phyloP scores from a whole-genome alignment of 2,113 vertebrate species.

The Paralichthys olivaceus region DNA sequence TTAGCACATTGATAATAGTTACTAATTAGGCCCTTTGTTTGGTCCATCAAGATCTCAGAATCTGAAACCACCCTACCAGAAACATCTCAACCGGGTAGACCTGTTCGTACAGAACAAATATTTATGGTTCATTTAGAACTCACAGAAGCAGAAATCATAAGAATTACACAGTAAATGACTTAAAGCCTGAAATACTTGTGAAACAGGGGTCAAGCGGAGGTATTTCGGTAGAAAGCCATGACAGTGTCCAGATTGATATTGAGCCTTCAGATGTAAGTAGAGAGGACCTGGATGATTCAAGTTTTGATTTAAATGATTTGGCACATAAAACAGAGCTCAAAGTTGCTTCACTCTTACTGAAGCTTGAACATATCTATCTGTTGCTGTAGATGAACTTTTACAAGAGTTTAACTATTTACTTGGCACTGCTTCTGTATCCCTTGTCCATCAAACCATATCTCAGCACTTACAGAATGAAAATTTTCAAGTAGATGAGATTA shows the following conservation, averaged over 20 bases:
- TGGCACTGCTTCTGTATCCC: background rate
- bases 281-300: slow-evolving; percentile 1
- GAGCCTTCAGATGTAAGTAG: background rate
- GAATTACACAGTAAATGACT: background rate
- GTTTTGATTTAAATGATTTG: slow-evolving; percentile 3
- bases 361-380: slow-evolving; percentile 9
- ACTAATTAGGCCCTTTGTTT: no score
- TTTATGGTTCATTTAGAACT: background rate
- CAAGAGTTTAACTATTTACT: slow-evolving; percentile 19
- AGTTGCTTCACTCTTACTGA: slow-evolving; percentile 14
- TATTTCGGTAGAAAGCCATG: background rate
- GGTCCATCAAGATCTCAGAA: no score
- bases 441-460: background rate
- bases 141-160: slow-evolving; percentile 12
- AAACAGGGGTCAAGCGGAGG: no score
- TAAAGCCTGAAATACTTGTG: background rate
- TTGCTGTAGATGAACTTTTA: background rate
- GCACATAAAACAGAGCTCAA: background rate
- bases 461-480: background rate
- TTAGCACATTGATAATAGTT: no score
- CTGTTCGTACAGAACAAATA: slow-evolving; percentile 7
- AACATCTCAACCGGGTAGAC: no score
- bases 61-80: no score
- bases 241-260: background rate
- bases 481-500: background rate